Evolutionary conservation across 2,888 invertebrate species (phyloP).

Genomic region (Clostera curtula): DNA sequence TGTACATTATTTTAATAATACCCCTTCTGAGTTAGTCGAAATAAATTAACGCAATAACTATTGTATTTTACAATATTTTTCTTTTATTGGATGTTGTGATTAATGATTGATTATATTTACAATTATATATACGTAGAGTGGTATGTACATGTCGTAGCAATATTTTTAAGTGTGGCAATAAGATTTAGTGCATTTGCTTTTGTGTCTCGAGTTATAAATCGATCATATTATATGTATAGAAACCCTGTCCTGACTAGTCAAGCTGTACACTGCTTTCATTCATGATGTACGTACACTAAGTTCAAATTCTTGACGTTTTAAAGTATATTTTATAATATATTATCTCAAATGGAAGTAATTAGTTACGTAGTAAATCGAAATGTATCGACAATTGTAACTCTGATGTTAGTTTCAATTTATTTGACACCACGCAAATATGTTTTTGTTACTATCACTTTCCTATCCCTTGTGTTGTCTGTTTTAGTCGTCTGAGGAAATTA

Average conservation of each 20-base stretch:
- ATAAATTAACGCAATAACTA: conserved; percentile 63
- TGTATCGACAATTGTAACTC: too few relatives aligned
- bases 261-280: conserved; percentile 68
- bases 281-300: conserved; percentile 54
- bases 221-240: conserved; percentile 40
- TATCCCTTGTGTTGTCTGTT: conserved; percentile 20
- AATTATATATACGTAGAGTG: conserved; percentile 56
- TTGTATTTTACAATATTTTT: conserved; percentile 56
- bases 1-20: conserved; percentile 34
- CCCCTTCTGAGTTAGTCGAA: conserved; percentile 50
- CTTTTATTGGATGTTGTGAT: conserved; percentile 69
- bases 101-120: conserved; percentile 60
- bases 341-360: conserved; percentile 47
- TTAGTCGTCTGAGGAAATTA: conserved; percentile 24
- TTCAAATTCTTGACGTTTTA: conserved; percentile 64
- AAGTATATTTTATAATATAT: conserved; percentile 64
- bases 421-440: conserved; percentile 15
- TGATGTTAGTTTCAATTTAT: conserved; percentile 21
- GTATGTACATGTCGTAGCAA: conserved; percentile 69
- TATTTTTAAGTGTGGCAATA: conserved; percentile 71
- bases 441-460: conserved; percentile 3
- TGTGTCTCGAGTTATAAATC: conserved; percentile 49
- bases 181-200: conserved; percentile 66
- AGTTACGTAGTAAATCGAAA: conserved; percentile 44
- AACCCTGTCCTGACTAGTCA: conserved; percentile 32